A percentile compares a stretch with the other conserved stretches of the same genome.
Conservation (phyloP, 2,888 invertebrate genomes). For the Cantharis nigra region DNA sequence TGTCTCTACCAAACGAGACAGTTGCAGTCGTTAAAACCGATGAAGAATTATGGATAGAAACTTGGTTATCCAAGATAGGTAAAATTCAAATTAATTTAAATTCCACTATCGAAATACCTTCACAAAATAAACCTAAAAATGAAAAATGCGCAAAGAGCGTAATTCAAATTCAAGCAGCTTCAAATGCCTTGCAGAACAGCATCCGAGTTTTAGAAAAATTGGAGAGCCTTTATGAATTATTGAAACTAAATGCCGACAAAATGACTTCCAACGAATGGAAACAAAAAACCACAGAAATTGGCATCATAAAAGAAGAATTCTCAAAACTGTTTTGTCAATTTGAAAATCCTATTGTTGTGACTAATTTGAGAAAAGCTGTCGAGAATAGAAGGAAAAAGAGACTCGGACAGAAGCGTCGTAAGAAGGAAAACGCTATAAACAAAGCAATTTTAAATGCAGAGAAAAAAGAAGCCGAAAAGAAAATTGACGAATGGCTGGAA, state of each 20-base stretch:
- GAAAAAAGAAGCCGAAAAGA: slow-evolving; percentile 60
- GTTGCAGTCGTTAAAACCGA: slow-evolving; percentile 39
- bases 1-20: slow-evolving; percentile 13
- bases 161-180: slow-evolving; percentile 52
- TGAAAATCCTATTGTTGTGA: slow-evolving; percentile 55
- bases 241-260: slow-evolving; percentile 56
- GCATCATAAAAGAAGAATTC: slow-evolving; percentile 58
- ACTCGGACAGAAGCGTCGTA: slow-evolving; percentile 57
- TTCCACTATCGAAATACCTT: slow-evolving; percentile 33
- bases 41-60: slow-evolving; percentile 52
- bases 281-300: slow-evolving; percentile 57
- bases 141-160: slow-evolving; percentile 18
- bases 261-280: slow-evolving; percentile 63
- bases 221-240: slow-evolving; percentile 51
- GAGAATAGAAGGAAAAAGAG: slow-evolving; percentile 57
- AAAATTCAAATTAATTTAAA: slow-evolving; percentile 48
- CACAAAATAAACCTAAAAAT: slow-evolving; percentile 7
- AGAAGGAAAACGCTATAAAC: slow-evolving; percentile 49
- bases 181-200: slow-evolving; percentile 45
- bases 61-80: slow-evolving; percentile 50
- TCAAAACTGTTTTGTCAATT: slow-evolving; percentile 51
- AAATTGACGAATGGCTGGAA: slow-evolving; percentile 70
- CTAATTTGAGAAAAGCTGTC: slow-evolving; percentile 54
- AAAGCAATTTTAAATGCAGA: slow-evolving; percentile 46
- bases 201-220: slow-evolving; percentile 51